Evolutionary conservation across 2,888 invertebrate species (phyloP).

Genomic region (Electrophaes corylata): DNA sequence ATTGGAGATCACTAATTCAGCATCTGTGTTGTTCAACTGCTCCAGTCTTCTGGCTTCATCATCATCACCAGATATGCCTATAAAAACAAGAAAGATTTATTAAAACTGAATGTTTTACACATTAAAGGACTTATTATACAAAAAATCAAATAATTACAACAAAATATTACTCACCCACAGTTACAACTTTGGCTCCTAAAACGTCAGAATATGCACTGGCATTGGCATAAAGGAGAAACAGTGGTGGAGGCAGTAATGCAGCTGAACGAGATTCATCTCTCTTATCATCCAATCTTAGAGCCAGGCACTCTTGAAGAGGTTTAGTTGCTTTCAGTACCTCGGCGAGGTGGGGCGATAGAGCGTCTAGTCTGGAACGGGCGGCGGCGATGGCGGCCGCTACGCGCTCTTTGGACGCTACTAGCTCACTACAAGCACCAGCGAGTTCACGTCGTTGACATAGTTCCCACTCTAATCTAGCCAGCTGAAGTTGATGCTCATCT

Average conservation of each 20-base stretch:
- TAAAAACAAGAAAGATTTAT: slow-evolving; percentile 36
- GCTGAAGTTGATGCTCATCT: slow-evolving; percentile 91
- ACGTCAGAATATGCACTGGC: slow-evolving; percentile 92
- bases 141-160: not conserved
- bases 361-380: slow-evolving; percentile 90
- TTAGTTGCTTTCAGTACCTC: slow-evolving; percentile 88
- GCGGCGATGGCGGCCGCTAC: slow-evolving; percentile 90
- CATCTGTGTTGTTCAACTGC: slow-evolving; percentile 80
- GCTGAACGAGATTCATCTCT: slow-evolving; percentile 91
- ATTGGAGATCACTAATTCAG: slow-evolving; percentile 81
- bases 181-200: slow-evolving; percentile 81
- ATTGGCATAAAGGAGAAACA: slow-evolving; percentile 95
- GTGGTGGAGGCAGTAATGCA: slow-evolving; percentile 89
- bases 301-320: slow-evolving; percentile 94
- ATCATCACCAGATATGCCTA: slow-evolving; percentile 87
- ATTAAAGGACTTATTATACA: not conserved
- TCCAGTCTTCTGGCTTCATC: slow-evolving; percentile 87
- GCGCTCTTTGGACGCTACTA: slow-evolving; percentile 90
- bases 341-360: slow-evolving; percentile 90
- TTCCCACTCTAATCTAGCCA: slow-evolving; percentile 96
- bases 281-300: slow-evolving; percentile 91
- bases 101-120: no score
- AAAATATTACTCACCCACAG: slow-evolving; percentile 63
- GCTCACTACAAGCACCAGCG: slow-evolving; percentile 89
- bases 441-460: slow-evolving; percentile 93